Conservation (phyloP, 2,888 invertebrate species). For the Gryllus longicercus region DNA sequence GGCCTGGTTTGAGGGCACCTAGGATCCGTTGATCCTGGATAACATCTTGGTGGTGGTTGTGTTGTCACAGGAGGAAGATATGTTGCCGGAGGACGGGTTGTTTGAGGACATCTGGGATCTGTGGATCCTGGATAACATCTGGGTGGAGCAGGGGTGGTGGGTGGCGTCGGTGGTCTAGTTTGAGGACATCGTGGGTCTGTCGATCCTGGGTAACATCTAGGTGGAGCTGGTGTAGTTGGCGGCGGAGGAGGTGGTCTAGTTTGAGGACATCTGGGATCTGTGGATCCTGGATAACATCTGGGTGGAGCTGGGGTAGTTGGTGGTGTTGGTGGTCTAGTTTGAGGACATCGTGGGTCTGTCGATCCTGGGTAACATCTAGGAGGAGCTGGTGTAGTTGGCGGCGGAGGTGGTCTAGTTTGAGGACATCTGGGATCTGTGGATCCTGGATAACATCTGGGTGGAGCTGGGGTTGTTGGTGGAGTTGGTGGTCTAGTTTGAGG, state of each 20-base stretch:
- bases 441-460: slow-evolving; percentile 30
- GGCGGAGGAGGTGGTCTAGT: slow-evolving; percentile 33
- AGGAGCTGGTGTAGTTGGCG: slow-evolving; percentile 38
- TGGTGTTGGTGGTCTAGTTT: slow-evolving; percentile 25
- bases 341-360: slow-evolving; percentile 36
- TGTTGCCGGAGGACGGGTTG: slow-evolving; percentile 23
- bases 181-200: slow-evolving; percentile 37
- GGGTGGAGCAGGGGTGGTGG: slow-evolving; percentile 38
- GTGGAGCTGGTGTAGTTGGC: slow-evolving; percentile 40
- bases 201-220: slow-evolving; percentile 39
- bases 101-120: slow-evolving; percentile 33
- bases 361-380: slow-evolving; percentile 38
- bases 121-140: slow-evolving; percentile 35
- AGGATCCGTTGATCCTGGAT: slow-evolving; percentile 39
- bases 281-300: slow-evolving; percentile 42
- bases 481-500: slow-evolving; percentile 41
- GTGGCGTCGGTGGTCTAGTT: slow-evolving; percentile 41
- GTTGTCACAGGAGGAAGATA: slow-evolving; percentile 26
- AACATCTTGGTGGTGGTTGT: neutral
- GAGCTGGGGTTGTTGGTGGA: slow-evolving; percentile 5
- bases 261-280: slow-evolving; percentile 24
- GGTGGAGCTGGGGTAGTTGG: slow-evolving; percentile 36
- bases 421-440: slow-evolving; percentile 25
- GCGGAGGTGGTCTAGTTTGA: slow-evolving; percentile 34
- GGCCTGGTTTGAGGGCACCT: slow-evolving; percentile 39